Percentiles rank a stretch among this genome's conserved stretches.
These are phyloP conservation scores for Lindbergichthys nudifrons DNA, from an alignment of 2,797 vertebrate species.

Conservation along the genomic window DNA sequence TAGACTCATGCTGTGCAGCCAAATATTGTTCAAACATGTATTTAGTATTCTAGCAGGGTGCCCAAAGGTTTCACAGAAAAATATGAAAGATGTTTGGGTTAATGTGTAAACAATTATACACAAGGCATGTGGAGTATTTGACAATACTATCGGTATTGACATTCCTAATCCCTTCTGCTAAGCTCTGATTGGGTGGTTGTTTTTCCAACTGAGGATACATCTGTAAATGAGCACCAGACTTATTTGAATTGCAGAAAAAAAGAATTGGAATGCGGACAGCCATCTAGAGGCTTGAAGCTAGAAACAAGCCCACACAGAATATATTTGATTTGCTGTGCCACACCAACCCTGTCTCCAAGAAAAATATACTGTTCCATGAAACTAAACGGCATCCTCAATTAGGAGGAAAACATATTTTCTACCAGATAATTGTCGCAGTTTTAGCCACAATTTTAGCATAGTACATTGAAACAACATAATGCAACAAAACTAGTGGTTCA, in stretches of 20 bases:
- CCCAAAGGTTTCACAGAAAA: background rate
- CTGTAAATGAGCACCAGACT: background rate
- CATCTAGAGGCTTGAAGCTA: background rate
- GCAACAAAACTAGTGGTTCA: too few relatives aligned
- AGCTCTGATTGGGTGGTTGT: background rate
- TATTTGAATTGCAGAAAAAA: background rate
- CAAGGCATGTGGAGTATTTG: background rate
- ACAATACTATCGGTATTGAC: too few relatives aligned
- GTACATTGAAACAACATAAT: too few relatives aligned
- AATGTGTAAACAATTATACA: background rate
- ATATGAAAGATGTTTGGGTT: background rate
- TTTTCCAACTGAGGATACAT: too few relatives aligned
- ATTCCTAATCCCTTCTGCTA: background rate
- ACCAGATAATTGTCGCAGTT: too few relatives aligned
- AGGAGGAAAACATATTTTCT: too few relatives aligned
- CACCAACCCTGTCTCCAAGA: too few relatives aligned
- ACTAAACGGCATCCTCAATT: too few relatives aligned
- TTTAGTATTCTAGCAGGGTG: background rate
- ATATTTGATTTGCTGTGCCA: slow-evolving; percentile 1
- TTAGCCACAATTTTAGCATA: too few relatives aligned
- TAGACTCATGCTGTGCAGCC: slow-evolving; percentile 7
- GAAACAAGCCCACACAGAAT: background rate
- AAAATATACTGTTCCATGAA: too few relatives aligned
- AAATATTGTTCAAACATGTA: slow-evolving; percentile 10
- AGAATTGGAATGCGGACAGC: background rate